Evolutionary conservation across 2,113 vertebrate genomes (phyloP).

Genomic region (Arvicanthis niloticus): DNA sequence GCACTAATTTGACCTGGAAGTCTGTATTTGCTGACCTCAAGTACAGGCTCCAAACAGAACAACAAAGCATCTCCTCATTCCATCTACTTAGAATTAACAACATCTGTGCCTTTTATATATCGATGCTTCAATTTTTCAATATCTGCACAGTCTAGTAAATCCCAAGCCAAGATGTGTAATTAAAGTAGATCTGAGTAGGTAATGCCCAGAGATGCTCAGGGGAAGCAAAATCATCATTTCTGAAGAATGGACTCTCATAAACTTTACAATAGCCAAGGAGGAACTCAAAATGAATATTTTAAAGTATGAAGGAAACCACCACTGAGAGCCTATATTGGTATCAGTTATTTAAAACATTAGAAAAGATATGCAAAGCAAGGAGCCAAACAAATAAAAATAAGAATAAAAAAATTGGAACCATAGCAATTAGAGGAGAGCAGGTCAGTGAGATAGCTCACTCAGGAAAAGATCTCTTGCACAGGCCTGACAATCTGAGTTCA

Average conservation of each 20-base stretch:
- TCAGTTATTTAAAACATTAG: background rate
- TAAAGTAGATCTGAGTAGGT: background rate
- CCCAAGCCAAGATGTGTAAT: slow-evolving; percentile 1
- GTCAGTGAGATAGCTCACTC: background rate
- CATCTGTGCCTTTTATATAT: background rate
- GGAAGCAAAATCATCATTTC: background rate
- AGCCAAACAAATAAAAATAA: background rate
- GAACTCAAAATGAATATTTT: slow-evolving; percentile 32
- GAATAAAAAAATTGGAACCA: background rate
- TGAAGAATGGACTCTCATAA: slow-evolving; percentile 22
- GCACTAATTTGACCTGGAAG: background rate
- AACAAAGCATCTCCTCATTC: background rate
- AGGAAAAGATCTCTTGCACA: no score
- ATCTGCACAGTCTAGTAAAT: background rate
- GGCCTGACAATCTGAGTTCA: background rate
- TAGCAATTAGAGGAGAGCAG: background rate
- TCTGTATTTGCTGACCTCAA: background rate
- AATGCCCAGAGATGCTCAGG: background rate
- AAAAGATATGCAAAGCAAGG: background rate
- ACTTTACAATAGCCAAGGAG: slow-evolving; percentile 1
- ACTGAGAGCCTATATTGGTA: background rate
- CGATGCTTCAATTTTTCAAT: slow-evolving; percentile 8
- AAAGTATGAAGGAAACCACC: background rate
- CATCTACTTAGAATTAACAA: background rate
- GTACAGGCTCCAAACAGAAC: background rate